phyloP scores from a whole-genome alignment of 2,888 invertebrate genomes.

The Lasiommata megera region DNA sequence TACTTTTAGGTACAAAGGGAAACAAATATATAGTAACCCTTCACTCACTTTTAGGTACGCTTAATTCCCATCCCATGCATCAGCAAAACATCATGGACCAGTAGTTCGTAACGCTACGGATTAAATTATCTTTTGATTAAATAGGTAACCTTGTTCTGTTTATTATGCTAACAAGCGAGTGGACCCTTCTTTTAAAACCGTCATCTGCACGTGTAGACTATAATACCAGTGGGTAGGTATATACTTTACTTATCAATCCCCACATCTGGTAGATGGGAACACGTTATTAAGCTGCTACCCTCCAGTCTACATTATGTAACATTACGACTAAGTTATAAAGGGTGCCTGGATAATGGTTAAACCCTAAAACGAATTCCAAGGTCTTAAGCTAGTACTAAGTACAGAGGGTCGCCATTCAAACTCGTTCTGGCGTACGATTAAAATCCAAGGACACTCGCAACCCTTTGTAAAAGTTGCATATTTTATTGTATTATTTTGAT shows the following conservation, averaged over 20 bases:
- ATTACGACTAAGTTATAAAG: neutral
- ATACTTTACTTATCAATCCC: neutral
- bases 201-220: conserved; percentile 16
- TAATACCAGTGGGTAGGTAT: neutral
- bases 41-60: neutral
- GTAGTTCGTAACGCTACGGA: neutral
- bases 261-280: conserved; percentile 2
- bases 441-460: conserved; percentile 19
- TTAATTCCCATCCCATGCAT: neutral
- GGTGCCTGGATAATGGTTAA: conserved; percentile 10
- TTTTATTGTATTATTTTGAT: neutral
- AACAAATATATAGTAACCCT: neutral
- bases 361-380: conserved; percentile 16
- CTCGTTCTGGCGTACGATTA: neutral
- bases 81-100: neutral
- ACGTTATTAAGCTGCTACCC: neutral
- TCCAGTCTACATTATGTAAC: conserved; percentile 5
- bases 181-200: neutral
- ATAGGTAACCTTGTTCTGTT: neutral
- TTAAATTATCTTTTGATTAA: neutral
- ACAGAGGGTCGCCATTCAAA: neutral
- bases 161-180: neutral
- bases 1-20: no score
- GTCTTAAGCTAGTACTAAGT: conserved; percentile 7
- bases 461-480: conserved; percentile 9